These are phyloP conservation scores for Sebastes schlegelii DNA, from an alignment of 2,113 vertebrate genomes.

Conservation along the genomic window DNA sequence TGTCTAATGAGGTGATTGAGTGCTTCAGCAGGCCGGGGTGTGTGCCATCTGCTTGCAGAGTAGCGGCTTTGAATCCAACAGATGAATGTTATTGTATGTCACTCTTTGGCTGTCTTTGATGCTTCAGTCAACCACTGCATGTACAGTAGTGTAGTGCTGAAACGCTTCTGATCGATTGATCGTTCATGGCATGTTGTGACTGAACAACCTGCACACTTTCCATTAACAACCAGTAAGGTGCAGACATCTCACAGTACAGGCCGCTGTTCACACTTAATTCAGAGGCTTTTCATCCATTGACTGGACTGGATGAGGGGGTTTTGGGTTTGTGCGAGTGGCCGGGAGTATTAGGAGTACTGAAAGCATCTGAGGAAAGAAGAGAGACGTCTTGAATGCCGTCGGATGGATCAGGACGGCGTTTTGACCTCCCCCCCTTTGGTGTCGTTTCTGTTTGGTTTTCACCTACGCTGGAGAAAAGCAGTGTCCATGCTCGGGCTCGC, in stretches of 20 bases:
- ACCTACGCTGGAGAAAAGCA: too few relatives aligned
- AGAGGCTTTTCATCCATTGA: neutral
- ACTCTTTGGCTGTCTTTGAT: conserved; percentile 8
- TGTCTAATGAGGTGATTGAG: conserved; percentile 75
- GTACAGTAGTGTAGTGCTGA: neutral
- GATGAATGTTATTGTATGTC: conserved; percentile 48
- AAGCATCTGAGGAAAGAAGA: too few relatives aligned
- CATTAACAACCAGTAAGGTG: neutral
- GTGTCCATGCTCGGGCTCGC: too few relatives aligned
- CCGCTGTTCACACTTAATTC: neutral
- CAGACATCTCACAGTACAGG: neutral
- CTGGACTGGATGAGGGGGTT: neutral
- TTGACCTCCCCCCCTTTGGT: too few relatives aligned
- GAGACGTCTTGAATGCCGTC: too few relatives aligned
- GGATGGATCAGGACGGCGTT: too few relatives aligned
- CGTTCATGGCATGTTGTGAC: neutral
- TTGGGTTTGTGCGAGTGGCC: neutral
- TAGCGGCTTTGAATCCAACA: conserved; percentile 54
- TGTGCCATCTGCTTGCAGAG: conserved; percentile 68
- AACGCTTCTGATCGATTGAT: neutral
- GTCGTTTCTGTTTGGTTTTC: too few relatives aligned
- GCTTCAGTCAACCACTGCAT: neutral
- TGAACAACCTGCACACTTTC: neutral
- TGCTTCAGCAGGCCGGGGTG: conserved; percentile 52
- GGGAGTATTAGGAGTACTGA: neutral